Conservation (phyloP, 2,888 invertebrate genomes). For the Druceiella hillmani region DNA sequence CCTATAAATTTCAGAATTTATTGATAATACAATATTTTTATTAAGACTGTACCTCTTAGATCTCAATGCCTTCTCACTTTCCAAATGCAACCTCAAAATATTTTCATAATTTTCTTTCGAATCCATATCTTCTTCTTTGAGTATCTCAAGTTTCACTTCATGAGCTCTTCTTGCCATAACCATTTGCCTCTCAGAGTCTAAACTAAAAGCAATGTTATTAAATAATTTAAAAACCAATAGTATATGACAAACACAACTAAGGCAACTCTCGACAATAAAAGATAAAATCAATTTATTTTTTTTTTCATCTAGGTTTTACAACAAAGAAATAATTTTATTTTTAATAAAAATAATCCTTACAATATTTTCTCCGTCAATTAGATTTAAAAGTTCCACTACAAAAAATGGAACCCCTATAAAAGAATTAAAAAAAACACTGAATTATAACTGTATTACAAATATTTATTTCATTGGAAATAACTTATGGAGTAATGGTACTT, state of each 20-base stretch:
- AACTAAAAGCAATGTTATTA: conserved; percentile 27
- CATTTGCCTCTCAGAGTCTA: conserved; percentile 51
- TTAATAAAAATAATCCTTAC: too few species aligned
- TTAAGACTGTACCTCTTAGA: conserved; percentile 35
- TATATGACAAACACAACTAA: too few species aligned
- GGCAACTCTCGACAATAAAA: too few species aligned
- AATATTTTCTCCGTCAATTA: too few species aligned
- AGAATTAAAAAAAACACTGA: neutral
- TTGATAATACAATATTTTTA: neutral
- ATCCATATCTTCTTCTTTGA: conserved; percentile 46
- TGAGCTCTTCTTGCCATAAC: conserved; percentile 45
- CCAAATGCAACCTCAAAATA: conserved; percentile 41
- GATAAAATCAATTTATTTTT: neutral
- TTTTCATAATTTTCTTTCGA: conserved; percentile 38
- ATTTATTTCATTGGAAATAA: too few species aligned
- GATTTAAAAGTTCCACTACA: too few species aligned
- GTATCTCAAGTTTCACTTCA: conserved; percentile 38
- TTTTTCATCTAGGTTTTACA: conserved; percentile 6
- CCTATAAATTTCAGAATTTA: neutral
- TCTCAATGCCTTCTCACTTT: conserved; percentile 49
- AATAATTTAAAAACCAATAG: too few species aligned
- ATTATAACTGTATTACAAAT: neutral
- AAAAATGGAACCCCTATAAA: too few species aligned
- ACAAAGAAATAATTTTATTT: too few species aligned
- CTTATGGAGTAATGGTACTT: too few species aligned